Evolutionary conservation across 2,888 invertebrate genomes (phyloP).

Genomic region (Dinocampus coccinellae): DNA sequence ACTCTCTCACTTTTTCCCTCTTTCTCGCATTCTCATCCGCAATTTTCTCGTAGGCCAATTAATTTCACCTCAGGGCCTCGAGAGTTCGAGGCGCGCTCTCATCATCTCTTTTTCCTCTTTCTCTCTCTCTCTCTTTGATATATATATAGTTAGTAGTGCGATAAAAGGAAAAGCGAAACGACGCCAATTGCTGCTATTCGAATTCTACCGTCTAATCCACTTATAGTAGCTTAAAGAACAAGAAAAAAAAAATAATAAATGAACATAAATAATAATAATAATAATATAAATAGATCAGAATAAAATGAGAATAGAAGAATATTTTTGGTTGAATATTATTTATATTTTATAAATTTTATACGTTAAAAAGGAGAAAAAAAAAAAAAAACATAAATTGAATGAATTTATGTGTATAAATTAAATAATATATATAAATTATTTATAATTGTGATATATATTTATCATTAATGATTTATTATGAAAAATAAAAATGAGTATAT

Average conservation of each 20-base stretch:
- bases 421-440: too few species aligned
- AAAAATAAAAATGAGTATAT: not conserved
- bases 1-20: constrained; percentile 15
- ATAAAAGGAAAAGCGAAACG: constrained; percentile 18
- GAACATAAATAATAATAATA: not conserved
- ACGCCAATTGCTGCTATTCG: constrained; percentile 25
- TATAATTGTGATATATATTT: too few species aligned
- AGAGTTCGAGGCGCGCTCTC: constrained; percentile 11
- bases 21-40: constrained; percentile 23
- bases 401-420: not conserved
- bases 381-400: not conserved
- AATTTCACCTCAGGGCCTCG: constrained; percentile 39
- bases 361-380: not conserved
- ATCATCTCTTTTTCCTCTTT: constrained; percentile 10
- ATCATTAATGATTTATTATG: not conserved
- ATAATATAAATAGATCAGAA: not conserved
- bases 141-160: constrained; percentile 5
- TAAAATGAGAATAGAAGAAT: not conserved
- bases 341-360: not conserved
- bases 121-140: not conserved
- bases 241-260: not conserved
- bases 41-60: constrained; percentile 46
- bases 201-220: constrained; percentile 32
- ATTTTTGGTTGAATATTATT: not conserved
- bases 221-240: constrained; percentile 11